phyloP scores from a whole-genome alignment of 1,140 invertebrate genomes.

The Zaprionus kolodkinae region DNA sequence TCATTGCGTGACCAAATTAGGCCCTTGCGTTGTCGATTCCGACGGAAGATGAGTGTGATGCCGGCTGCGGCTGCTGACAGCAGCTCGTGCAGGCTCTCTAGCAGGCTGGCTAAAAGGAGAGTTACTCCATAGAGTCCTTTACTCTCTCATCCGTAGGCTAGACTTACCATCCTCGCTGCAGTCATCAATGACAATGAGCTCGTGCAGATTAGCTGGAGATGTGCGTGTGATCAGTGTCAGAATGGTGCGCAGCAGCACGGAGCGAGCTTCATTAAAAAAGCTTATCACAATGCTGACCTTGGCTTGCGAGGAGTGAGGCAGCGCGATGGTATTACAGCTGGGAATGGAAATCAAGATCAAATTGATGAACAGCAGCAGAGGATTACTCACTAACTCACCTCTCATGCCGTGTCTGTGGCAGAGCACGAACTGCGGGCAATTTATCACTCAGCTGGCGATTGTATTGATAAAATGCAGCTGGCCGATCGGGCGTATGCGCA shows the following conservation, averaged over 20 bases:
- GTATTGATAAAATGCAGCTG: constrained; percentile 48
- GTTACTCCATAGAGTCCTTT: background rate
- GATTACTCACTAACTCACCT: constrained; percentile 29
- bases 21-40: constrained; percentile 90
- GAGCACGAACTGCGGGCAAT: constrained; percentile 40
- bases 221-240: constrained; percentile 92
- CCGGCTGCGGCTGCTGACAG: constrained; percentile 84
- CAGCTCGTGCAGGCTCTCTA: constrained; percentile 65
- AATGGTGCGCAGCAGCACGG: constrained; percentile 89
- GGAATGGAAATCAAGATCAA: background rate
- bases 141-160: background rate
- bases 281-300: constrained; percentile 91
- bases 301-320: constrained; percentile 23
- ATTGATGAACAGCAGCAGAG: background rate
- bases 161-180: constrained; percentile 88
- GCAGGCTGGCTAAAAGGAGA: constrained; percentile 34
- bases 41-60: constrained; percentile 62
- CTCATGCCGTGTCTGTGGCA: constrained; percentile 55
- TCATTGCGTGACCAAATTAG: constrained; percentile 90
- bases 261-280: constrained; percentile 94
- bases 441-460: constrained; percentile 54
- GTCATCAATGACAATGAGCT: constrained; percentile 97
- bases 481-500: constrained; percentile 13
- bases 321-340: constrained; percentile 40
- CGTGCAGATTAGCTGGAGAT: constrained; percentile 90